A percentile compares a stretch with the other conserved stretches of the same genome.
These are phyloP conservation scores for Myripristis jacobus DNA, from an alignment of 2,797 vertebrate genomes.

Conservation along the genomic window DNA sequence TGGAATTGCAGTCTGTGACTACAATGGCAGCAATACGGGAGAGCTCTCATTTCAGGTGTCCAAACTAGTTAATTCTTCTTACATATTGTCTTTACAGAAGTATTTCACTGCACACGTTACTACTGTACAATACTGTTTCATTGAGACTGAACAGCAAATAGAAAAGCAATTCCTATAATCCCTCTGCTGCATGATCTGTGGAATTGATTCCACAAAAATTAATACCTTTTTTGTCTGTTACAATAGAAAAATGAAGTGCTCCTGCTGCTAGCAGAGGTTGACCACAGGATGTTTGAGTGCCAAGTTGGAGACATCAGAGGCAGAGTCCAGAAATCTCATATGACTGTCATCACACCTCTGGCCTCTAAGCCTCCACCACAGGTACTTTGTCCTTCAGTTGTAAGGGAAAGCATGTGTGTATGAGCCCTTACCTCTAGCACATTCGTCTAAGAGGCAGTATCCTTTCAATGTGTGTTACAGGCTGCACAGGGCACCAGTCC, in stretches of 20 bases:
- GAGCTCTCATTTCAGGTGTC: constrained; percentile 91
- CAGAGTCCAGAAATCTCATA: constrained; percentile 79
- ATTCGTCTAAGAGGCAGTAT: background rate
- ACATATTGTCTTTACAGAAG: background rate
- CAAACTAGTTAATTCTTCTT: background rate
- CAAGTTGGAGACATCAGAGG: constrained; percentile 82
- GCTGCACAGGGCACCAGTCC: constrained; percentile 53
- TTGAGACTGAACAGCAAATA: background rate
- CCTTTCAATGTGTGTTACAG: constrained; percentile 13
- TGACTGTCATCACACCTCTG: constrained; percentile 87
- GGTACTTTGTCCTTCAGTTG: constrained; percentile 57
- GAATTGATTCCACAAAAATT: background rate
- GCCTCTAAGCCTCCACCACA: constrained; percentile 36
- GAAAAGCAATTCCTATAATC: background rate
- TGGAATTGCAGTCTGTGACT: constrained; percentile 84
- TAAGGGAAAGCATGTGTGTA: background rate
- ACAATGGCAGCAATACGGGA: constrained; percentile 78
- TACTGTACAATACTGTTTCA: background rate
- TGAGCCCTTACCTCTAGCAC: background rate
- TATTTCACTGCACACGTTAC: too few relatives aligned
- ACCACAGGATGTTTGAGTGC: constrained; percentile 84
- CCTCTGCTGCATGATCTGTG: background rate
- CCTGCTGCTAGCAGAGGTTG: constrained; percentile 81
- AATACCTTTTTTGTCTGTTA: constrained; percentile 25
- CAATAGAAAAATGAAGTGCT: constrained; percentile 86